Evolutionary conservation across 2,797 vertebrate genomes (phyloP), one percentile per base, ranked within the genome.

Genomic region (Thalassophryne amazonica): DNA sequence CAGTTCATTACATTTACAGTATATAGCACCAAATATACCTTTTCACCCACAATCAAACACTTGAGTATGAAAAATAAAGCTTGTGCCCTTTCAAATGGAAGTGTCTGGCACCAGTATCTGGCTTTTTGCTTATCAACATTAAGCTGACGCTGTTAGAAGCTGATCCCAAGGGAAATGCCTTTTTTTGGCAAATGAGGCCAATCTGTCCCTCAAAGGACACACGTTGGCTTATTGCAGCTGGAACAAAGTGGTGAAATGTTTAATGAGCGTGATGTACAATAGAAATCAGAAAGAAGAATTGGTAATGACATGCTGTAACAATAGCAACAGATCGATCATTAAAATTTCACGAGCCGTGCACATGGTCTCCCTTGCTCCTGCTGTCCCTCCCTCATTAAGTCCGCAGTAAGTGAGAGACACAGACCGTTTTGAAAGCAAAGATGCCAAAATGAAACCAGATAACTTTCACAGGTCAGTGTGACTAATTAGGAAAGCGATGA

Each of bases 201-300:
- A 68, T 36, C 54, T 3, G 11, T 50, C 42, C 29, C 59, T 73
- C 66, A 54, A 42, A 69, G 62, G 42, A 41, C 52, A 41, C 20
- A 38, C 32, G 54, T 56, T 45, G 54, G 21, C 53, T 70, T 69
- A 39, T 71, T 47, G 50, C n/a, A 50, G 54, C 9, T 35, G 38
- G 18, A 39, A 71, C 48, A 43, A 52, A 39, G 64, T 24, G 33
- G 63, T 61, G 61, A 56, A 55, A 30, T 33, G 42, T 57, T 41
- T 82, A 83, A 84, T 73, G 73, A 85, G 74, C 51, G 28, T 43
- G 17, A 37, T 22, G 21, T 23, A 66, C 53, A 71, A 73, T 25
- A 45, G 54, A 56, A 59, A 50, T 61, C 38, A 42, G 69, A 69
- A 12, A 30, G 29, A 58, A 42, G 38, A 67, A 51, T 71, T 64